phyloP scores from a whole-genome alignment of 2,113 vertebrate genomes.

The Grus americana region DNA sequence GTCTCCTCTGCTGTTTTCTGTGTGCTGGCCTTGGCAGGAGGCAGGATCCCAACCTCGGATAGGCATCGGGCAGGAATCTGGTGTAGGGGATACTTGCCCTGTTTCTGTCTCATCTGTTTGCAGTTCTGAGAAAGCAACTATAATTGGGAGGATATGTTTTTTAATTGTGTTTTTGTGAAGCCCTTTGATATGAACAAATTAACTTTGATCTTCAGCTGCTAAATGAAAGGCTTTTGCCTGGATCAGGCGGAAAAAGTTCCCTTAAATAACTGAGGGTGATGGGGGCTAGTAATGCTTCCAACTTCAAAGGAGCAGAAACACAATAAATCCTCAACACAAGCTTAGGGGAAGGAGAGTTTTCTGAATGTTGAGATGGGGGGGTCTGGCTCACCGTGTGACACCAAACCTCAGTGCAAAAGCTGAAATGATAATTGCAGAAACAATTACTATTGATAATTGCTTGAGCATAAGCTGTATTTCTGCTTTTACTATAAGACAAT shows the following conservation, averaged over 20 bases:
- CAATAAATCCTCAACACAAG: neutral
- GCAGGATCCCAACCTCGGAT: neutral
- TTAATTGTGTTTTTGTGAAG: neutral
- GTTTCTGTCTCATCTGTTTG: neutral
- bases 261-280: neutral
- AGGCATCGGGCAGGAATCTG: neutral
- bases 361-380: rapidly evolving
- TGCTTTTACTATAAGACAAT: neutral
- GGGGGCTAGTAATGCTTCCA: neutral
- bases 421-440: neutral
- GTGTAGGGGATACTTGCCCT: neutral
- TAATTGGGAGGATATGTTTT: neutral
- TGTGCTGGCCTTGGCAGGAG: neutral
- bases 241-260: neutral
- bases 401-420: neutral
- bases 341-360: neutral
- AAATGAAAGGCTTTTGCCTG: neutral
- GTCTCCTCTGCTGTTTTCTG: neutral
- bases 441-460: neutral
- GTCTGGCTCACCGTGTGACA: neutral
- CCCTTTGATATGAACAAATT: neutral
- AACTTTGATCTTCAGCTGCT: neutral
- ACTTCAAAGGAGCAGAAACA: neutral
- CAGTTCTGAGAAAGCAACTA: neutral
- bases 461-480: neutral